Conservation (phyloP, 1,140 invertebrate species). For the Aphaenogaster floridana region DNA sequence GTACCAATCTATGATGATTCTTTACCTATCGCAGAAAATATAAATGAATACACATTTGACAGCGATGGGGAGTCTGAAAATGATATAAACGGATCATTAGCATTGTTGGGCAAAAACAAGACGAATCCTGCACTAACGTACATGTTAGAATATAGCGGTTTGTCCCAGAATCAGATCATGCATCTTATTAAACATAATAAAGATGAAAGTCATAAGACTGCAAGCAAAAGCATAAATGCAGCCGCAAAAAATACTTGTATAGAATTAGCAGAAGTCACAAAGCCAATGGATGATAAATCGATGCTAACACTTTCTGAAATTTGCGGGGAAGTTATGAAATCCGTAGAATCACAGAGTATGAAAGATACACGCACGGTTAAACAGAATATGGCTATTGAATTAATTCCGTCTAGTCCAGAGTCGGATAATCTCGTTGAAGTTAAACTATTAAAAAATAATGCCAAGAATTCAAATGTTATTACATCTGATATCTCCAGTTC, state of each 20-base stretch:
- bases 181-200: slow-evolving; percentile 88
- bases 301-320: background rate
- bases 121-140: slow-evolving; percentile 88
- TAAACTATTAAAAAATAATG: background rate
- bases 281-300: background rate
- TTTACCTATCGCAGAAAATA: slow-evolving; percentile 70
- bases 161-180: slow-evolving; percentile 90
- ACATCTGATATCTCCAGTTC: background rate
- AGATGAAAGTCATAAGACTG: slow-evolving; percentile 64
- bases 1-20: slow-evolving; percentile 63
- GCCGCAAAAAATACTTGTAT: background rate
- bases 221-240: background rate
- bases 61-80: slow-evolving; percentile 81
- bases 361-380: background rate
- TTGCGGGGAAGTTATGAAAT: background rate
- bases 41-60: slow-evolving; percentile 81
- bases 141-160: slow-evolving; percentile 92
- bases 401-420: slow-evolving; percentile 12
- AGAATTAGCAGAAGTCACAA: background rate
- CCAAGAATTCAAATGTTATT: background rate
- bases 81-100: slow-evolving; percentile 71
- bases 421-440: slow-evolving; percentile 6
- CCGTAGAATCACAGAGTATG: background rate
- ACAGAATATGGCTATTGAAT: background rate
- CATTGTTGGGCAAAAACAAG: slow-evolving; percentile 57